Evolutionary conservation across 2,888 invertebrate species (phyloP), one percentile per base, ranked within the genome.

Genomic region (Ophioninae sp.): DNA sequence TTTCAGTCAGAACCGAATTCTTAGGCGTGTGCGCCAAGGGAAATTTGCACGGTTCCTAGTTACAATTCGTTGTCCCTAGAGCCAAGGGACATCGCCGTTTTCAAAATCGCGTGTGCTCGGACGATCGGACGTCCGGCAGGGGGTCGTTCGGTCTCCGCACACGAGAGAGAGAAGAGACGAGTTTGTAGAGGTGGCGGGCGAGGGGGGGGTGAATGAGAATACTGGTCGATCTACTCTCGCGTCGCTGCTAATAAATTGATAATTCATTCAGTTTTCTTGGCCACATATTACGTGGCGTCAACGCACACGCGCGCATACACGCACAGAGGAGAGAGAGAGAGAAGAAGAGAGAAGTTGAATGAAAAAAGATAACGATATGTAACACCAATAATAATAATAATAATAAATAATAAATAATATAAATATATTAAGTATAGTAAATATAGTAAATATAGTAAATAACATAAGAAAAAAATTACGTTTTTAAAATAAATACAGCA

Each of bases 271-370:
- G 86, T 37, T 86, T 87, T 85, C 88, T 84, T 87, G 84, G 86
- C 88, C 88, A 90, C 90, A 90, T 90, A 91, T 91, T 91, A 90
- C 87, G 85, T 85, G 64, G 88, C 88, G 90, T 91, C 88, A 88
- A 89, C 88, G 87, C 87, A 88, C 82, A 83, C 80, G 79, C 82
- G 65, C 51, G 80, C 68, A 79, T 51, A 77, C 76, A 73, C 79
- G 85, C 82, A 44, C 23, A 67, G n/a, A 58, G 63, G 39, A 17
- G 17, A 13, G 67, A 61, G 68, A 79, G 22, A 71, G 39, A 44
- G n/a, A 58, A n/a, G 17, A 65, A 10, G 74, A 69, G 79, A 71
- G 76, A 56, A 78, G 65, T 41, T 20, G 41, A 71, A 68, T 44
- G 6, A 41, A 58, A 58, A 65, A 58, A 65, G 20, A 44, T 30